Base-by-base conservation (phyloP, 2,888 invertebrate species). In the Cataglyphis cursor region DNA sequence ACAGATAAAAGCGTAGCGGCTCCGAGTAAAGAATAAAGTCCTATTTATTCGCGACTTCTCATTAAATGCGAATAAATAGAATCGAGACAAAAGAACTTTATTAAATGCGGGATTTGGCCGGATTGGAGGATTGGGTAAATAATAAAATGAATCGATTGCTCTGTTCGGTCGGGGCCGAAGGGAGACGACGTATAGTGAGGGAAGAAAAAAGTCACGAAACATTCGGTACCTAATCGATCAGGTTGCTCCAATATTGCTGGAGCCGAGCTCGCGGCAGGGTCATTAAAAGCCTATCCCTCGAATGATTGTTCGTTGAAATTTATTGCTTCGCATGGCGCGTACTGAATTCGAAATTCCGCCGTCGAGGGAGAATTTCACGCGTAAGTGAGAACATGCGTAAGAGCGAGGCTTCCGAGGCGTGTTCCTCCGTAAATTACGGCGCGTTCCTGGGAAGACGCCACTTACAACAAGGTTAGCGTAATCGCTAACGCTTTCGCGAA, bases 71-170 rank as follows among this genome's bases (percentile, higher is more conserved):
- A 86, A 82, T 88, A 85, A 88, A 87, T 73, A 84, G 73, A 35
- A 35, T 44, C 66, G 81, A 78, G 84, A 84, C 78, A 85, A 87
- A 88, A 74, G 80, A 62, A 48, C 18, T 59, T 78, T 78, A 78
- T 78, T 78, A 78, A 72, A 75, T 62, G 74, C 74, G 76, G 57
- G 65, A 85, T 72, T 66, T 84, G 82, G 78, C 84, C 82, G 57
- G 83, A 83, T 84, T 83, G 66, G 59, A 68, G 62, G 82, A 65
- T 68, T 24, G 78, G 59, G 80, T 59, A 85, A 88, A 86, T 89
- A 89, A 90, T 90, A 87, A 91, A 91, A 91, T 91, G 86, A 91
- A 89, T 91, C 86, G 81, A 74, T 82, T 66, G 81, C 61, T 51
- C n/a, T 51, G 8, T 75, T 68, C 80, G 81, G 61, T 62, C 76